Evolutionary conservation across 1,140 invertebrate species (phyloP).

Genomic region (Ips nitidus): DNA sequence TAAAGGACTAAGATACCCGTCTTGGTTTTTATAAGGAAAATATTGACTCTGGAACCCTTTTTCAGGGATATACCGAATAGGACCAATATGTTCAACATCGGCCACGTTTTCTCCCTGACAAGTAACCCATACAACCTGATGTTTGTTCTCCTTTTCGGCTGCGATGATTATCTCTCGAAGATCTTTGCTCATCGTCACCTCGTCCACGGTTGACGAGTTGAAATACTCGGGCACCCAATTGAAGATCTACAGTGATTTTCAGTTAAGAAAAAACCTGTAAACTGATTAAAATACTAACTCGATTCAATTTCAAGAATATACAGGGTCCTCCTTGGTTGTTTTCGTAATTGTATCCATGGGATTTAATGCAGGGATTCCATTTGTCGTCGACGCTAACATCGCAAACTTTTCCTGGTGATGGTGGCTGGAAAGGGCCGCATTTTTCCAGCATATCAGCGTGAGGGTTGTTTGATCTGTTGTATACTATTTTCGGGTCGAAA

Average conservation of each 20-base stretch:
- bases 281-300: slow-evolving; percentile 54
- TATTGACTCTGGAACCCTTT: slow-evolving; percentile 76
- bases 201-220: slow-evolving; percentile 71
- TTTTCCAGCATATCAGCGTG: slow-evolving; percentile 66
- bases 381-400: slow-evolving; percentile 68
- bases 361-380: slow-evolving; percentile 63
- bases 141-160: slow-evolving; percentile 47
- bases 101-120: slow-evolving; percentile 90
- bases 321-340: slow-evolving; percentile 68
- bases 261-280: no score
- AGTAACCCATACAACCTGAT: slow-evolving; percentile 77
- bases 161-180: slow-evolving; percentile 70
- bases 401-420: slow-evolving; percentile 68
- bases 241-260: slow-evolving; percentile 64
- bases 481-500: slow-evolving; percentile 55
- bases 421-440: slow-evolving; percentile 64
- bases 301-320: slow-evolving; percentile 83
- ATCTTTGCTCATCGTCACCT: slow-evolving; percentile 68
- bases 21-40: slow-evolving; percentile 79
- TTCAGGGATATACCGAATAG: slow-evolving; percentile 76
- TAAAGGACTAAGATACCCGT: slow-evolving; percentile 84
- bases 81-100: slow-evolving; percentile 86
- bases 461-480: slow-evolving; percentile 68
- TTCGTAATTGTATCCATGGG: slow-evolving; percentile 71
- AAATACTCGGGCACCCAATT: slow-evolving; percentile 76